A percentile compares a stretch with the other conserved stretches of the same genome.
Evolutionary conservation across 2,113 vertebrate genomes (phyloP).

Genomic region (Ardeotis arabs): DNA sequence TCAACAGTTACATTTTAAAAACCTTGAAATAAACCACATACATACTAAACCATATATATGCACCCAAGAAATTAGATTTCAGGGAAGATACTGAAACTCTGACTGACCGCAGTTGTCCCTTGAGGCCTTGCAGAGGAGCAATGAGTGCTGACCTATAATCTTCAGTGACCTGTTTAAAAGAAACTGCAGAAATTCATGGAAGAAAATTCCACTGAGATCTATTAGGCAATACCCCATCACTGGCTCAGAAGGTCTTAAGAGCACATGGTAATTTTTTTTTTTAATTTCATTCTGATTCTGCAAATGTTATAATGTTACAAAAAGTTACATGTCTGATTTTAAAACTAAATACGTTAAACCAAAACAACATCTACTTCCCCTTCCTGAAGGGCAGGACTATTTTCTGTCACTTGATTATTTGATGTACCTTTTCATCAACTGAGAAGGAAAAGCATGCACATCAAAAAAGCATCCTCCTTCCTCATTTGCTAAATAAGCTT

Average conservation of each 20-base stretch:
- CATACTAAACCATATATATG: too few relatives aligned
- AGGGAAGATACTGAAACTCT: background rate
- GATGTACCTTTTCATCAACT: background rate
- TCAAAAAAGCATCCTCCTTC: background rate
- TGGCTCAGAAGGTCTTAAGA: background rate
- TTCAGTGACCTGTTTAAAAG: background rate
- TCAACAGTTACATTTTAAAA: background rate
- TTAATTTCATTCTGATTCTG: background rate
- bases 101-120: background rate
- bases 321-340: background rate
- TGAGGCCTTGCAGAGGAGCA: background rate
- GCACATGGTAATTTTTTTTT: rapidly evolving
- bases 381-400: background rate
- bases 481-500: background rate
- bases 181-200: background rate
- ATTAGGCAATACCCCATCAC: background rate
- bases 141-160: background rate
- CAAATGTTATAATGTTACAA: background rate
- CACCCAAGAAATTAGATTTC: background rate
- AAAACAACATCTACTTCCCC: background rate
- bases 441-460: background rate
- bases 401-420: background rate
- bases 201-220: background rate
- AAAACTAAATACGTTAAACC: background rate
- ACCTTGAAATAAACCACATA: background rate